phyloP scores from a whole-genome alignment of 2,888 invertebrate genomes.

The Drosophila pseudotalamancana region DNA sequence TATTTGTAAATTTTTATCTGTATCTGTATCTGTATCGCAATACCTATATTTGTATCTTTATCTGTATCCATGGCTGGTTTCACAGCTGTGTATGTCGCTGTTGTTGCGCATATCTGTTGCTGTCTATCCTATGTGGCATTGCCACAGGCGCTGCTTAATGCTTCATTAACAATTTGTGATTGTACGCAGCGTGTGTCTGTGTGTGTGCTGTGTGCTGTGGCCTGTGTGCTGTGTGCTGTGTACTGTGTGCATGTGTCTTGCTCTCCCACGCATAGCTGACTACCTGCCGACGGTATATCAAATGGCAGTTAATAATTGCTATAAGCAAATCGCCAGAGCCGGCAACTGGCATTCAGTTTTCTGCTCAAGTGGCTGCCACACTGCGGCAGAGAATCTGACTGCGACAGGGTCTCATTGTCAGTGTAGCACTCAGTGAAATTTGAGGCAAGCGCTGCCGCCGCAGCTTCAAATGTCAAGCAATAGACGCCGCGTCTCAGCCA shows the following conservation, averaged over 20 bases:
- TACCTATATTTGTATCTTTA: conserved; percentile 35
- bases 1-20: conserved; percentile 27
- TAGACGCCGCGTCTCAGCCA: conserved; percentile 26
- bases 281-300: conserved; percentile 66
- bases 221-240: not conserved
- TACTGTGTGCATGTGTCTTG: conserved; percentile 3
- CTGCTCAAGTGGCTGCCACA: conserved; percentile 61
- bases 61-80: conserved; percentile 8
- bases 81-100: conserved; percentile 5
- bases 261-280: conserved; percentile 47
- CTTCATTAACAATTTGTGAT: conserved; percentile 64
- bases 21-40: conserved; percentile 35
- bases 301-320: conserved; percentile 64
- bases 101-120: conserved; percentile 24
- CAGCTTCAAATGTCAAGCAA: conserved; percentile 70
- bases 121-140: conserved; percentile 44
- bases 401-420: conserved; percentile 37
- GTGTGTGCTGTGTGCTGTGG: conserved; percentile 4
- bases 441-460: conserved; percentile 46
- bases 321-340: conserved; percentile 40
- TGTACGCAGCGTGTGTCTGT: not conserved
- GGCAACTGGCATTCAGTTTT: conserved; percentile 2
- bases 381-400: not conserved
- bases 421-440: conserved; percentile 64
- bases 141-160: conserved; percentile 50